Evolutionary conservation across 2,797 vertebrate genomes (phyloP).

Genomic region (Clamator glandarius): DNA sequence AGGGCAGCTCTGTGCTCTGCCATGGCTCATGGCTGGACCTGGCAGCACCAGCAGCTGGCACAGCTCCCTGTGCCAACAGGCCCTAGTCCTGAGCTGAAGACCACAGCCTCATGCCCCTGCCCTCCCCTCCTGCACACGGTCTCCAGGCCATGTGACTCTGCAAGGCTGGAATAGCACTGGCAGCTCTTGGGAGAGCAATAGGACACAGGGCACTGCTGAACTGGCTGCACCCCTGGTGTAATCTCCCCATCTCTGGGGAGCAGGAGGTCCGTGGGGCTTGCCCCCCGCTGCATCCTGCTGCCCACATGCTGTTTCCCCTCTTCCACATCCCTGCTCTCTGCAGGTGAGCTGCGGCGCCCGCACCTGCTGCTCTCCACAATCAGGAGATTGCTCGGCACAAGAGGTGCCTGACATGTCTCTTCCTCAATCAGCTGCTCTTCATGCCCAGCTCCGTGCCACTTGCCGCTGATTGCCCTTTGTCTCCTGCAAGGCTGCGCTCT

Average conservation of each 20-base stretch:
- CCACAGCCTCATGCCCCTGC: not conserved
- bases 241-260: not conserved
- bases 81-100: not conserved
- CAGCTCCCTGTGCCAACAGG: accelerated
- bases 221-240: not conserved
- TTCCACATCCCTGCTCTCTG: not conserved
- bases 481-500: conserved; percentile 31
- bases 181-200: not conserved
- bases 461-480: conserved; percentile 73
- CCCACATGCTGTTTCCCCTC: not conserved
- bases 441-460: conserved; percentile 60
- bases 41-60: not conserved
- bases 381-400: conserved; percentile 46
- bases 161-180: not conserved
- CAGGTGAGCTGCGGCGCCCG: conserved; percentile 48
- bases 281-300: too few relatives aligned
- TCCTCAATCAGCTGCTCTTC: conserved; percentile 76
- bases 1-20: not conserved
- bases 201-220: not conserved
- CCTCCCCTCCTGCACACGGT: not conserved
- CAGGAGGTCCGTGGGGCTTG: too few relatives aligned
- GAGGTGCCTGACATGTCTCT: conserved; percentile 44
- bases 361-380: conserved; percentile 71
- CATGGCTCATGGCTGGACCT: not conserved
- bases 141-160: not conserved